These are phyloP conservation scores for Gerosis bhagava DNA, from an alignment of 2,888 invertebrate genomes.

Conservation along the genomic window DNA sequence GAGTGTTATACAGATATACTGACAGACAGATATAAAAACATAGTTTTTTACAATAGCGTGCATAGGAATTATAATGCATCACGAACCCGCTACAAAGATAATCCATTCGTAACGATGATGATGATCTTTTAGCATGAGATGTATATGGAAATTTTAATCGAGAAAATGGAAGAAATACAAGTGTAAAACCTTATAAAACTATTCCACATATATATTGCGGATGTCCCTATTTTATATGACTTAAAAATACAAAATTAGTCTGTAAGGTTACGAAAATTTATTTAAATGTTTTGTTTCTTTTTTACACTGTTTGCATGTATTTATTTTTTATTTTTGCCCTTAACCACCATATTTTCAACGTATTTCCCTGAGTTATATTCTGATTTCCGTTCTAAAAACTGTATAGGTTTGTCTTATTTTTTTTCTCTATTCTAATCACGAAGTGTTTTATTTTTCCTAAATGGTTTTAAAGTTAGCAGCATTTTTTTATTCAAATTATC, in stretches of 20 bases:
- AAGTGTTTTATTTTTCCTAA: slow-evolving; percentile 5
- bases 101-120: slow-evolving; percentile 19
- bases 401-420: no score
- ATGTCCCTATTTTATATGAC: no score
- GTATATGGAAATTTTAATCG: no score
- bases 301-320: slow-evolving; percentile 59
- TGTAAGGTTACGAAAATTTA: background rate
- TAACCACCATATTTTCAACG: slow-evolving; percentile 66
- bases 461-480: background rate
- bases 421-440: slow-evolving; percentile 1
- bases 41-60: slow-evolving; percentile 24
- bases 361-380: slow-evolving; percentile 25
- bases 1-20: no score
- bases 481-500: slow-evolving; percentile 2
- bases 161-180: no score
- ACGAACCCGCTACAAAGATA: slow-evolving; percentile 16
- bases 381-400: slow-evolving; percentile 8
- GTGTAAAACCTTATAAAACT: no score
- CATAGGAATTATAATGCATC: slow-evolving; percentile 9
- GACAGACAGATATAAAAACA: slow-evolving; percentile 17
- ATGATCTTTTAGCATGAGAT: slow-evolving; percentile 10
- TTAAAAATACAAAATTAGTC: background rate
- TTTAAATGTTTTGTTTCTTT: slow-evolving; percentile 32
- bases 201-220: no score
- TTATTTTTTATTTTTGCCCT: slow-evolving; percentile 54